A percentile compares a stretch with the other conserved stretches of the same genome.
phyloP scores from a whole-genome alignment of 2,113 vertebrate genomes.

The Donacobius atricapilla region DNA sequence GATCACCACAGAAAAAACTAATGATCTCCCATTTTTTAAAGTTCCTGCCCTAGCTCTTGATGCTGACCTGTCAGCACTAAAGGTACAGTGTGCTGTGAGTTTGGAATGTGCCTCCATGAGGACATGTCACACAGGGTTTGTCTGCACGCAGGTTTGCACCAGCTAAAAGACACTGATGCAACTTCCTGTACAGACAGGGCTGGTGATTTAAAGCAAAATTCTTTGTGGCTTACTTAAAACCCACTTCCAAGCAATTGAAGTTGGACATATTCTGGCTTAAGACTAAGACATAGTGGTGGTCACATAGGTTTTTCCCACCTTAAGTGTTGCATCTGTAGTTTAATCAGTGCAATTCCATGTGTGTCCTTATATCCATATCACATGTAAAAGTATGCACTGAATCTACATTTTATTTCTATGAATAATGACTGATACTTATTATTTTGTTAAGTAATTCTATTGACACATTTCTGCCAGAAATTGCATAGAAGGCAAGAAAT shows the following conservation, averaged over 20 bases:
- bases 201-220: neutral
- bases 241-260: neutral
- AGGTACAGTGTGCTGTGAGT: neutral
- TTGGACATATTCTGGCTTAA: neutral
- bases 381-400: neutral
- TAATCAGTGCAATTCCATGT: neutral
- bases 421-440: neutral
- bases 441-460: neutral
- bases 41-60: neutral
- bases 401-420: neutral
- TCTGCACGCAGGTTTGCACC: neutral
- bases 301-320: neutral
- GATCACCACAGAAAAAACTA: neutral
- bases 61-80: neutral
- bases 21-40: neutral
- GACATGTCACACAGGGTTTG: fast-evolving
- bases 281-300: neutral
- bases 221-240: neutral
- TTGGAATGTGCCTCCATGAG: neutral
- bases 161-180: neutral
- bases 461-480: neutral
- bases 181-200: neutral
- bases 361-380: neutral
- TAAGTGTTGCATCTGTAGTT: neutral
- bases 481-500: neutral